Base-by-base conservation (phyloP, 2,797 vertebrate genomes). In the Peromyscus attwateri region DNA sequence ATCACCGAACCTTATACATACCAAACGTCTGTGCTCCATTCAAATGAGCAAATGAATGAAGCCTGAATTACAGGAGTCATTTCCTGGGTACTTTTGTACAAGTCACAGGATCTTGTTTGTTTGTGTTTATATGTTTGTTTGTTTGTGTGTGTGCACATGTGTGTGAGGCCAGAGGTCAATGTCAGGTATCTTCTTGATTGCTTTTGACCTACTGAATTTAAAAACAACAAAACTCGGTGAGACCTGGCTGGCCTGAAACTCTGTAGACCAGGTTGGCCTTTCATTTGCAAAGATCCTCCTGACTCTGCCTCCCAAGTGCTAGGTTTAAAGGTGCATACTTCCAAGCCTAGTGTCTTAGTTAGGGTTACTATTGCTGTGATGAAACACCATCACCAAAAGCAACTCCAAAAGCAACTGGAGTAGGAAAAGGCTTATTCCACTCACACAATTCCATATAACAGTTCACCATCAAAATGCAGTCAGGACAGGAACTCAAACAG, bases 11-110 rank as follows among this genome's bases (percentile, higher is more conserved):
- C 11, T 27, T 52, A 4, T 11, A 3, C 64, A 85, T 94, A 98
- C 97, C 96, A 95, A 31, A n/a, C 40, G 40, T 55, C 93, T 12
- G n/a, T 60, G 13, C 34, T 83, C 94, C 87, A 40, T 40, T 73
- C 73, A 76, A 76, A 76, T 46, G 25, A 76, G 40, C 95, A 11
- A 84, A 66, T 81, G 13, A 89, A 87, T 52, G 49, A 52, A 55
- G 17, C 77, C 91, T 90, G 31, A 91, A 89, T 92, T 60, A 79
- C 68, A 92, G 68, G 77, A 89, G 43, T 55, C 52, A 64, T 57
- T 88, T 80, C 25, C 40, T 94, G 11, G 57, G 29, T 49, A 37
- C n/a, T 19, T 73, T 94, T 91, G 34, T 62, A 71, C 17, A 97
- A 95, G 57, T n/a, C 83, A 49, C 60, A 43, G 43, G 27, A 12